Evolutionary conservation across 2,888 invertebrate genomes (phyloP).

Genomic region (Sphaerophoria rueppellii): DNA sequence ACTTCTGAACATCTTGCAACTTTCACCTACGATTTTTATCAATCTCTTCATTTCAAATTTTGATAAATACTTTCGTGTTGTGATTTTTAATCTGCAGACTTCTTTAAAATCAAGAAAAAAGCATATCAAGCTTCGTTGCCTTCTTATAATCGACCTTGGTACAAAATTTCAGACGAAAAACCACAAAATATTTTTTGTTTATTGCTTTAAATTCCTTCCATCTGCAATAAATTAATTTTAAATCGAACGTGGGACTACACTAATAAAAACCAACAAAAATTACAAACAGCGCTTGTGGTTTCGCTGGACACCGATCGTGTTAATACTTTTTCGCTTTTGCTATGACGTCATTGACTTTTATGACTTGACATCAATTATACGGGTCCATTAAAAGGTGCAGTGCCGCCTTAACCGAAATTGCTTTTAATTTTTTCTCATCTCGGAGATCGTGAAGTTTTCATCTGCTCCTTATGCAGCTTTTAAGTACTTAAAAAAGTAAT

Average conservation of each 20-base stretch:
- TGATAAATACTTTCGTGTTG: too few relatives aligned
- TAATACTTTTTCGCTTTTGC: slow-evolving; percentile 12
- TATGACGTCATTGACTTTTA: slow-evolving; percentile 47
- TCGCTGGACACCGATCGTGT: background rate
- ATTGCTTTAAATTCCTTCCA: slow-evolving; percentile 35
- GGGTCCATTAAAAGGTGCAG: slow-evolving; percentile 45
- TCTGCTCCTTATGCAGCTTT: background rate
- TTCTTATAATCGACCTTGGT: background rate
- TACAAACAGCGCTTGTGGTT: background rate
- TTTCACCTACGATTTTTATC: too few relatives aligned
- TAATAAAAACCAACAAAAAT: background rate
- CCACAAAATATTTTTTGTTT: slow-evolving; percentile 4
- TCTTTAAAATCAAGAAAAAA: too few relatives aligned
- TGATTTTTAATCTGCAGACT: too few relatives aligned
- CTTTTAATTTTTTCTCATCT: background rate
- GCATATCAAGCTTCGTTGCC: background rate
- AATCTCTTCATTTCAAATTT: too few relatives aligned
- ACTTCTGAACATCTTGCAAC: too few relatives aligned
- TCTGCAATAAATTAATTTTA: slow-evolving; percentile 42
- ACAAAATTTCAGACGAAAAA: slow-evolving; percentile 3
- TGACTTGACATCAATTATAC: slow-evolving; percentile 30
- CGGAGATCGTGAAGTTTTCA: slow-evolving; percentile 24
- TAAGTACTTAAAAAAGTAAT: too few relatives aligned
- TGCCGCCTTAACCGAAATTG: background rate
- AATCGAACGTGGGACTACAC: slow-evolving; percentile 34